Conservation (phyloP, 1,140 invertebrate species). For the Agrypnia vestita region DNA sequence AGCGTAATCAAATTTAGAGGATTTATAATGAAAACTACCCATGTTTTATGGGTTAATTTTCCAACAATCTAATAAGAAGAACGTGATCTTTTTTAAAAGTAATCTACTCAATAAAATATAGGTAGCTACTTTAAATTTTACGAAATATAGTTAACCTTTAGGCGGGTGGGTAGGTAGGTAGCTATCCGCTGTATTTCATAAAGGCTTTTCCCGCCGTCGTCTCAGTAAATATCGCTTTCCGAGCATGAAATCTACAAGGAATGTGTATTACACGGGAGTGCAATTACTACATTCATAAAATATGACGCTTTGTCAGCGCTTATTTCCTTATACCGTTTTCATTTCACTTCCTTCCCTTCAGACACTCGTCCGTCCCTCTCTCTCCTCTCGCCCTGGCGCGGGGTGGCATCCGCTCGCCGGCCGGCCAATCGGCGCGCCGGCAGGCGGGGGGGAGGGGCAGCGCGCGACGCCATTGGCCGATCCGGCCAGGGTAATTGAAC, state of each 20-base stretch:
- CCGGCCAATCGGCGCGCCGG: slow-evolving; percentile 31
- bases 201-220: background rate
- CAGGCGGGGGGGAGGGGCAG: slow-evolving; percentile 31
- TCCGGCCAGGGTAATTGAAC: slow-evolving; percentile 42
- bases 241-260: slow-evolving; percentile 38
- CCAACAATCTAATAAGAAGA: too few relatives aligned
- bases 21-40: too few relatives aligned
- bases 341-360: background rate
- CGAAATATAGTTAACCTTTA: too few relatives aligned
- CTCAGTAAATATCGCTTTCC: background rate
- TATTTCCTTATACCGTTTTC: slow-evolving; percentile 45
- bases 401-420: slow-evolving; percentile 43
- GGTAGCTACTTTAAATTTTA: too few relatives aligned
- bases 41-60: too few relatives aligned
- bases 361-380: slow-evolving; percentile 9
- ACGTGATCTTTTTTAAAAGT: too few relatives aligned
- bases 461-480: slow-evolving; percentile 42
- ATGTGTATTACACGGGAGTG: slow-evolving; percentile 22
- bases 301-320: slow-evolving; percentile 28
- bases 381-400: slow-evolving; percentile 10
- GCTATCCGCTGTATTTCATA: too few relatives aligned
- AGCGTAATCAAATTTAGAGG: too few relatives aligned
- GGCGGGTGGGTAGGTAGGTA: too few relatives aligned
- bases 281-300: slow-evolving; percentile 35
- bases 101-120: too few relatives aligned